Evolutionary conservation across 1,140 invertebrate species (phyloP), one percentile per base, ranked within the genome.

Genomic region (Dreissena polymorpha): DNA sequence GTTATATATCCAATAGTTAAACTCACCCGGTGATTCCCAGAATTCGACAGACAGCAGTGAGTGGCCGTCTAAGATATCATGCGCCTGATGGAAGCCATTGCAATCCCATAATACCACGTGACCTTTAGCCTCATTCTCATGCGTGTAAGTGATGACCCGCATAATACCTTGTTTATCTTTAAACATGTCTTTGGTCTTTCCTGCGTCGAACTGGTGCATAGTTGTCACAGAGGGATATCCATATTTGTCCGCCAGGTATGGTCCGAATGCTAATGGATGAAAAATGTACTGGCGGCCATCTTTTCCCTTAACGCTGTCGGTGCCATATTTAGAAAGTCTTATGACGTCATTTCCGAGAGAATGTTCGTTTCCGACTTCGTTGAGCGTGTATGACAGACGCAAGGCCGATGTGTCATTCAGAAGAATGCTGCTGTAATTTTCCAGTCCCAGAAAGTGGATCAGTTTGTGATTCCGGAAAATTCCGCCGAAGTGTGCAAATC

Each of bases 101-200:
- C 91, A 92, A 83, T 92, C 91, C 91, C 91, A 92, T 74, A 92
- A 88, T 78, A 90, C 91, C 81, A 92, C 88, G 87, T 90, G 90
- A 70, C 90, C 90, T 64, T 89, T 87, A 16, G 91, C 89, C 82
- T 86, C 73, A 82, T 91, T 90, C 67, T 86, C 78, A 50, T 86
- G 79, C 27, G 88, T 88, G 79, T 91, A 92, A 18, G 91, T 92
- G 12, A 91, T 90, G 10, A 92, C 86, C 49, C 90, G 85, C 65
- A 92, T 79, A 14, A 92, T 89, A 6, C 91, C 91, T 72, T 91
- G 91, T 55, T 89, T 88, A 53, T 90, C 89, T 74, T 86, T 88
- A 68, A 92, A 90, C 55, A 85, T 89, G 83, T 88, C 88, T 80
- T 89, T 91, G 12, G 89, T 91, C 25, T 88, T 83, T 12, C 85